phyloP scores from a whole-genome alignment of 2,888 invertebrate species.

The Drosophila seclusa region DNA sequence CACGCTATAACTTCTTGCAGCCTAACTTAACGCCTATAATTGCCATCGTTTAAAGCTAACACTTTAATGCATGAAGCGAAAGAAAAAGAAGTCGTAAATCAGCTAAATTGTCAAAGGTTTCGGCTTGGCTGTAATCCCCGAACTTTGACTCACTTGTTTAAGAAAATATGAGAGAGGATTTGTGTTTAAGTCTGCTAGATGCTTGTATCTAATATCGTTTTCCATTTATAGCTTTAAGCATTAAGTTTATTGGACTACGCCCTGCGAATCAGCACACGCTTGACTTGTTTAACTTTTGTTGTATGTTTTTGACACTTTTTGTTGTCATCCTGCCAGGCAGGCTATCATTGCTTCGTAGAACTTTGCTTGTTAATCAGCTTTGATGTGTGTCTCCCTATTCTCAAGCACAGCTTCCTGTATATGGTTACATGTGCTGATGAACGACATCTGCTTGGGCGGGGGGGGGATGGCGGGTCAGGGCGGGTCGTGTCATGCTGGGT shows the following conservation, averaged over 20 bases:
- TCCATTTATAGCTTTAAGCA: constrained; percentile 12
- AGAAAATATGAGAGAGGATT: constrained; percentile 13
- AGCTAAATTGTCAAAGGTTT: constrained; percentile 17
- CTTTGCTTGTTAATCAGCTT: constrained; percentile 67
- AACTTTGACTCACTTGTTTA: constrained; percentile 4
- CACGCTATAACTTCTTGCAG: neutral
- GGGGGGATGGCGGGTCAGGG: neutral
- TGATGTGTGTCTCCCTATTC: constrained; percentile 59
- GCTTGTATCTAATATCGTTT: constrained; percentile 51
- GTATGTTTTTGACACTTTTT: constrained; percentile 69
- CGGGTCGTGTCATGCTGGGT: neutral
- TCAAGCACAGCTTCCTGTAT: constrained; percentile 2
- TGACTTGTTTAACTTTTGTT: constrained; percentile 70
- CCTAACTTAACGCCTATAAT: neutral
- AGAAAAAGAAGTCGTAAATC: constrained; percentile 1
- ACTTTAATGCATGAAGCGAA: neutral
- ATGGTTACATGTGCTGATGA: constrained; percentile 54
- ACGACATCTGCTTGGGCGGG: constrained; percentile 14
- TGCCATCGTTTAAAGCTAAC: neutral
- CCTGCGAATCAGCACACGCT: constrained; percentile 63
- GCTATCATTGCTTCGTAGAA: constrained; percentile 31
- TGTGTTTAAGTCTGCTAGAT: constrained; percentile 11
- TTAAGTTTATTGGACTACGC: constrained; percentile 43
- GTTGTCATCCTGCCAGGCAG: constrained; percentile 16
- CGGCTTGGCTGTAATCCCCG: neutral